phyloP scores from a whole-genome alignment of 2,888 invertebrate species.

The Phortica magna region DNA sequence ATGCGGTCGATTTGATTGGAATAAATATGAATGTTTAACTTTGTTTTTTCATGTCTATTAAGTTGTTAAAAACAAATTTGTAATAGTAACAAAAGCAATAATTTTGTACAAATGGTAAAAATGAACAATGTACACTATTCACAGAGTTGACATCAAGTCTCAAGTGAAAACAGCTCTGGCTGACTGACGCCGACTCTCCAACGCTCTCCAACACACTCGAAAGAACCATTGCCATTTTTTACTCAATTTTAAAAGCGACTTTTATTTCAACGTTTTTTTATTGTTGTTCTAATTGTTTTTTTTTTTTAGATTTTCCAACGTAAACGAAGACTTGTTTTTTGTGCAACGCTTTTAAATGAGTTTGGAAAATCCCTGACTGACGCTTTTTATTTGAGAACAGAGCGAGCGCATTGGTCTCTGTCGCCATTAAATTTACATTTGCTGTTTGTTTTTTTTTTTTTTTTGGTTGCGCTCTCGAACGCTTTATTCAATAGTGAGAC shows the following conservation, averaged over 20 bases:
- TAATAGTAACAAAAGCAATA: constrained; percentile 31
- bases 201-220: constrained; percentile 43
- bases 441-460: constrained; percentile 34
- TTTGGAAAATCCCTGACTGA: constrained; percentile 35
- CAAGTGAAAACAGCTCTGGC: constrained; percentile 11
- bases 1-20: too few species aligned
- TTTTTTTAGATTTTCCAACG: constrained; percentile 34
- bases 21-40: background rate
- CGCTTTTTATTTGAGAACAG: constrained; percentile 24
- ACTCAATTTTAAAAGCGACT: background rate
- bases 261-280: background rate
- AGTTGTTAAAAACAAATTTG: constrained; percentile 71
- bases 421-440: constrained; percentile 32
- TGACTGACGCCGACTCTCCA: constrained; percentile 5
- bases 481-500: constrained; percentile 49
- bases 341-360: constrained; percentile 13
- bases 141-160: constrained; percentile 43
- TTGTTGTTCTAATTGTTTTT: background rate
- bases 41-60: constrained; percentile 65
- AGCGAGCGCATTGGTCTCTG: constrained; percentile 39
- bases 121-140: constrained; percentile 41
- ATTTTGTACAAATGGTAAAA: constrained; percentile 23
- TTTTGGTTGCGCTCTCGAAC: constrained; percentile 32
- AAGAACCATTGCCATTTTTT: background rate
- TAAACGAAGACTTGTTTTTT: background rate